Base-by-base conservation (phyloP, 2,113 vertebrate genomes). In the Chinchilla lanigera region DNA sequence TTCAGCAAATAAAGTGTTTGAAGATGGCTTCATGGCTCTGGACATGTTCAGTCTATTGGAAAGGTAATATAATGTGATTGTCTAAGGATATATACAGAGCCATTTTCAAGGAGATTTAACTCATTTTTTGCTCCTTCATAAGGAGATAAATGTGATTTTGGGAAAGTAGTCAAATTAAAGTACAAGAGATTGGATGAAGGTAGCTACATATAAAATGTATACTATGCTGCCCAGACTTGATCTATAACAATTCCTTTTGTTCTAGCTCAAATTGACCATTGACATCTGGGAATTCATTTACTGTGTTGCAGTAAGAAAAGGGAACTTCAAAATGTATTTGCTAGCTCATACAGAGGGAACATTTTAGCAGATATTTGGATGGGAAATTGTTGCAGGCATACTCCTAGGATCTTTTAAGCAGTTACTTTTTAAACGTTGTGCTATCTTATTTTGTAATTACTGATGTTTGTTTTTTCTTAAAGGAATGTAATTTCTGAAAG, bases 81-180 rank as follows among this genome's bases (percentile, higher is more conserved):
- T 92, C 22, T 71, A 73, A 85, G 61, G 24, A 92, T 67, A 58
- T 9, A 65, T 6, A 83, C 14, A 47, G 14, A 7, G 35, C 20
- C 20, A 86, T 71, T 87, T 85, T 75, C 38, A 90, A 86, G 61
- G 30, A 89, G 12, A 81, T 82, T 88, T 84, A 52, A n/a, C n/a
- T 91, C 58, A 90, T 61, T 87, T 96, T 9, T 82, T 93, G 5
- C 26, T 44, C 87, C 16, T 80, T 93, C 86, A 83, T 47, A 93
- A 47, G 33, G 80, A 88, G 52, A 85, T 91, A 86, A 93, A 50
- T 81, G 0, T 69, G 61, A 88, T 89, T 20, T 47, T 63, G 61
- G 19, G 11, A 6, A 73, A 81, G 28, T 85, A 35, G 75, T 86
- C 35, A 95, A 91, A 58, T 80, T 93, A 95, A 93, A 63, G 65